These are phyloP conservation scores for Clarias laeviceps DNA, from an alignment of 2,797 vertebrate species.

Conservation along the genomic window DNA sequence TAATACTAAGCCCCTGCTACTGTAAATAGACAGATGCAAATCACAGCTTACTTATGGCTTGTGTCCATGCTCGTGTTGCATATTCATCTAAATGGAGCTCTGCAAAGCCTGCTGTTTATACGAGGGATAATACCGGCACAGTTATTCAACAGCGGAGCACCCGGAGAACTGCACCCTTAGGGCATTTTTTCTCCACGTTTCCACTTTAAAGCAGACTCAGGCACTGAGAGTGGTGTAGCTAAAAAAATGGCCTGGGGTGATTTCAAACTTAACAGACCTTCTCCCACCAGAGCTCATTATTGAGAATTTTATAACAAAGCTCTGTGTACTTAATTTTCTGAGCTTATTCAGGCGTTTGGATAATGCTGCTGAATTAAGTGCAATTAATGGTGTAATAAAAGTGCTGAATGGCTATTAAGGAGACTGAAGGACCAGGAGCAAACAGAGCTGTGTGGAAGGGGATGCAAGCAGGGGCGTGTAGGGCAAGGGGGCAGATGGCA, in stretches of 20 bases:
- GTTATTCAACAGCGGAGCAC: conserved; percentile 59
- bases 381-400: conserved; percentile 91
- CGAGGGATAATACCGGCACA: conserved; percentile 62
- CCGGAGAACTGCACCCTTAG: conserved; percentile 64
- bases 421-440: conserved; percentile 76
- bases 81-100: conserved; percentile 39
- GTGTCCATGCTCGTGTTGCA: conserved; percentile 39
- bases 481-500: conserved; percentile 12
- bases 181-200: conserved; percentile 76
- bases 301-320: conserved; percentile 89
- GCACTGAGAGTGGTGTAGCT: conserved; percentile 74
- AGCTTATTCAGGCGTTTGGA: conserved; percentile 79
- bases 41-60: conserved; percentile 46
- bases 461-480: conserved; percentile 12
- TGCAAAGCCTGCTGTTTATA: conserved; percentile 62
- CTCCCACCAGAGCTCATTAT: conserved; percentile 93
- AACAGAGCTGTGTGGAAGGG: conserved; percentile 68
- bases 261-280: conserved; percentile 88
- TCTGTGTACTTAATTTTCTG: conserved; percentile 86
- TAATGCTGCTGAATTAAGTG: conserved; percentile 85
- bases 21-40: conserved; percentile 62
- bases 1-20: conserved; percentile 49
- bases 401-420: conserved; percentile 79
- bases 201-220: conserved; percentile 79
- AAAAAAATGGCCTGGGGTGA: conserved; percentile 81